A percentile compares a stretch with the other conserved stretches of the same genome.
Evolutionary conservation across 2,888 invertebrate genomes (phyloP).

Genomic region (Hypsopygia costalis): DNA sequence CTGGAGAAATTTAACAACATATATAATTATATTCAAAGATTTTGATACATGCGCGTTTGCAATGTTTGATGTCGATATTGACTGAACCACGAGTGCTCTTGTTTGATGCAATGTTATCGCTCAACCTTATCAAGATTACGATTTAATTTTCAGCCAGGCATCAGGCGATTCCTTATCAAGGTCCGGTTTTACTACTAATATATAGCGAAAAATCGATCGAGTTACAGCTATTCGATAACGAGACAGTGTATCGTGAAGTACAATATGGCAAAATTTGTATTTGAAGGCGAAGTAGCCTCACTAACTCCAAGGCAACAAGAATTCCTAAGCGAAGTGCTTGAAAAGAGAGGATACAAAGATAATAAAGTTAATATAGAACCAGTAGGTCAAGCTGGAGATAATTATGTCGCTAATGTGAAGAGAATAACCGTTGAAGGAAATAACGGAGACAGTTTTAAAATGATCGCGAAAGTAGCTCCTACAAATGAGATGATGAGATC

Average conservation of each 20-base stretch:
- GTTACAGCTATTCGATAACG: background rate
- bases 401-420: conserved; percentile 17
- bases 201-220: background rate
- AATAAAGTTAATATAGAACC: conserved; percentile 13
- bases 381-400: conserved; percentile 22
- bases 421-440: conserved; percentile 17
- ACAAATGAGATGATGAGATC: background rate
- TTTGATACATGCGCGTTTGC: too few species aligned
- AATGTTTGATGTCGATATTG: too few species aligned
- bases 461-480: conserved; percentile 24
- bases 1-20: too few species aligned
- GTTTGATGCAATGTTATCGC: too few species aligned
- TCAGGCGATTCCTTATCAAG: too few species aligned
- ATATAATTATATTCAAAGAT: too few species aligned
- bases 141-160: too few species aligned
- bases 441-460: conserved; percentile 20
- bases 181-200: too few species aligned
- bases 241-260: background rate
- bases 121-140: background rate
- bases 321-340: conserved; percentile 16
- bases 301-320: conserved; percentile 16
- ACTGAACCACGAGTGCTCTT: too few species aligned
- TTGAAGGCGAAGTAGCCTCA: conserved; percentile 16
- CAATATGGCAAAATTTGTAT: conserved; percentile 2
- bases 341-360: conserved; percentile 14